phyloP scores from a whole-genome alignment of 2,888 invertebrate genomes.

The Campaea margaritaria region DNA sequence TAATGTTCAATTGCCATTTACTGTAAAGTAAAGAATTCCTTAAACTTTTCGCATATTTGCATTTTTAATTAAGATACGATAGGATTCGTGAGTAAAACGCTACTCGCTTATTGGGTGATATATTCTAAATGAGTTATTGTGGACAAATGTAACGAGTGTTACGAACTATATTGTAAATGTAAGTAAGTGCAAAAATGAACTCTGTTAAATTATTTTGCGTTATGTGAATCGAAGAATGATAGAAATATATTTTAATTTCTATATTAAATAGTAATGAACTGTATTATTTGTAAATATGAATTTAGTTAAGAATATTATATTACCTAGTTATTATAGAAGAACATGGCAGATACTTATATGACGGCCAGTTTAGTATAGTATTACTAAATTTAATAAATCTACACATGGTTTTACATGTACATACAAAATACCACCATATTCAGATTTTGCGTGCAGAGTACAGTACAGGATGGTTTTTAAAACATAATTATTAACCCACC shows the following conservation, averaged over 20 bases:
- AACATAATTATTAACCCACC: constrained; percentile 28
- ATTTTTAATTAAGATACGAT: constrained; percentile 83
- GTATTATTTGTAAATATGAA: constrained; percentile 88
- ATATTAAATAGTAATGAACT: constrained; percentile 82
- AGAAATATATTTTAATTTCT: constrained; percentile 85
- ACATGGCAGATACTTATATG: constrained; percentile 88
- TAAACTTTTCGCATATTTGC: constrained; percentile 84
- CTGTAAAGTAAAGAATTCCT: constrained; percentile 82
- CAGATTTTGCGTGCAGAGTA: constrained; percentile 65
- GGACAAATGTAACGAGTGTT: constrained; percentile 79
- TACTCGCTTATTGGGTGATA: constrained; percentile 85
- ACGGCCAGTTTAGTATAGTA: constrained; percentile 90
- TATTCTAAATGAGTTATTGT: constrained; percentile 82
- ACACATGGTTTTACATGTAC: constrained; percentile 86
- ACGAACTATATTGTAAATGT: constrained; percentile 84
- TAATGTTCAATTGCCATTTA: constrained; percentile 84
- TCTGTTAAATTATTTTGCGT: constrained; percentile 86
- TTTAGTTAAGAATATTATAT: constrained; percentile 87
- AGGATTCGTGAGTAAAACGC: constrained; percentile 79
- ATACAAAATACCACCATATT: constrained; percentile 70
- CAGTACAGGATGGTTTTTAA: constrained; percentile 44
- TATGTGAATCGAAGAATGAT: constrained; percentile 85
- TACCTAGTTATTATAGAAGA: constrained; percentile 84
- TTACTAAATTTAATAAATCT: constrained; percentile 85
- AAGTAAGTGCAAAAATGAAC: constrained; percentile 85